phyloP scores from a whole-genome alignment of 2,888 invertebrate genomes.

The Schizaphis graminum region DNA sequence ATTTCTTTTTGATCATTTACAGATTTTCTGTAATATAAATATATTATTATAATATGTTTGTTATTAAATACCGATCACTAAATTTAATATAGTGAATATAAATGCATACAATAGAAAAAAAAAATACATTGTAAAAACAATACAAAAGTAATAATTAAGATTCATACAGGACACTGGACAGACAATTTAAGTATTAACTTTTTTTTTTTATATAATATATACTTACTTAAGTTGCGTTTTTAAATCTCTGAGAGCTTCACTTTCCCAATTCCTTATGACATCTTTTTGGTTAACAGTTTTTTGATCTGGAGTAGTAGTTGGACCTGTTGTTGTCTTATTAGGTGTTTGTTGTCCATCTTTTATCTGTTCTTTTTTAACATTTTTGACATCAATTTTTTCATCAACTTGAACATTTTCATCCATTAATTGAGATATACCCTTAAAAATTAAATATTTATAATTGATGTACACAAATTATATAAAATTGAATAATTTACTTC shows the following conservation, averaged over 20 bases:
- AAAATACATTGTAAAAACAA: background rate
- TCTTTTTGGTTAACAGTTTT: conserved; percentile 73
- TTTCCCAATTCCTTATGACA: conserved; percentile 74
- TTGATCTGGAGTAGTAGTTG: conserved; percentile 62
- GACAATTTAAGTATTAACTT: background rate
- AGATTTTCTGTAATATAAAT: conserved; percentile 77
- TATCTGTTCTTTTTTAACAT: conserved; percentile 71
- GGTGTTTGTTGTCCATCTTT: conserved; percentile 72
- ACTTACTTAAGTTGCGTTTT: conserved; percentile 92
- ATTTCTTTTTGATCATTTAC: conserved; percentile 94
- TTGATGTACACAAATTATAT: background rate
- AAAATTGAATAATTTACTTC: conserved; percentile 46
- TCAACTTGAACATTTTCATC: conserved; percentile 58
- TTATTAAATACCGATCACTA: background rate
- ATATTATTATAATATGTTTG: background rate
- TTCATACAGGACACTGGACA: background rate
- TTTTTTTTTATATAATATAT: background rate
- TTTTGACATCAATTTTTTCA: conserved; percentile 66
- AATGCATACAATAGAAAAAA: too few relatives aligned
- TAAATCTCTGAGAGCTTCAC: conserved; percentile 87
- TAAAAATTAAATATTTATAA: background rate
- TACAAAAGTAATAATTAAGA: background rate
- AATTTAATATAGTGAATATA: background rate
- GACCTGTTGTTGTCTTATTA: conserved; percentile 51
- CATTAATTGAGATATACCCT: conserved; percentile 47